Evolutionary conservation across 2,888 invertebrate genomes (phyloP).

Genomic region (Drosophila stalkeri): DNA sequence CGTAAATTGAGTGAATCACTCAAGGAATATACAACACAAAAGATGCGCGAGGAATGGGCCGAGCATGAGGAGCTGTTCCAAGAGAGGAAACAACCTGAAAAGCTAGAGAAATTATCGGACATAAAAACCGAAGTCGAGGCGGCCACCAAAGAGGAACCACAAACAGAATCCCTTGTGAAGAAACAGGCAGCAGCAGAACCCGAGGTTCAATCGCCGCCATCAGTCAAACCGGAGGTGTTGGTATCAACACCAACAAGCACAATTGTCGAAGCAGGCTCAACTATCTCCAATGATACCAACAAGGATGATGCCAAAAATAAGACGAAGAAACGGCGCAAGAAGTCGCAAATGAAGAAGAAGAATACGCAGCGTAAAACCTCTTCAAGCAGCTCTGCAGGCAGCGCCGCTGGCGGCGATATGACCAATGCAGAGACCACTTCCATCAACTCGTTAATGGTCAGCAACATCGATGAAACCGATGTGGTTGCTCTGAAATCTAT

Average conservation of each 20-base stretch:
- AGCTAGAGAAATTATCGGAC: conserved; percentile 46
- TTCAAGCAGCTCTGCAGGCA: conserved; percentile 84
- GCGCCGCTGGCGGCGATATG: conserved; percentile 70
- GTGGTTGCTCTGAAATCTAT: conserved; percentile 57
- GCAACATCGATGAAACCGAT: conserved; percentile 79
- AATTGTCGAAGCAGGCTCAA: conserved; percentile 12
- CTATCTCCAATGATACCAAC: conserved; percentile 67
- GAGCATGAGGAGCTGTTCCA: conserved; percentile 85
- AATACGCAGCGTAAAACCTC: conserved; percentile 90
- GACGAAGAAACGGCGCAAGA: conserved; percentile 92
- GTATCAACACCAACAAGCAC: conserved; percentile 1
- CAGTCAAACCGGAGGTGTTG: conserved; percentile 9
- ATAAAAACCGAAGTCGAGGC: conserved; percentile 17
- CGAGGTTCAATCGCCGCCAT: conserved; percentile 6
- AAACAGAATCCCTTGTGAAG: conserved; percentile 16
- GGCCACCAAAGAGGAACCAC: conserved; percentile 20
- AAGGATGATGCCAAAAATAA: conserved; percentile 86
- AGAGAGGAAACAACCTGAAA: conserved; percentile 66
- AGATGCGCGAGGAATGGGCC: conserved; percentile 85
- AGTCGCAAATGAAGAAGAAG: conserved; percentile 92
- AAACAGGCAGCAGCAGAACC: conserved; percentile 2
- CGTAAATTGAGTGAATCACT: conserved; percentile 81
- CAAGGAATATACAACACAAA: conserved; percentile 85
- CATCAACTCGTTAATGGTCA: conserved; percentile 40
- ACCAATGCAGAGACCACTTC: conserved; percentile 41